phyloP scores from a whole-genome alignment of 2,888 invertebrate genomes.

The Bombyx huttoni region DNA sequence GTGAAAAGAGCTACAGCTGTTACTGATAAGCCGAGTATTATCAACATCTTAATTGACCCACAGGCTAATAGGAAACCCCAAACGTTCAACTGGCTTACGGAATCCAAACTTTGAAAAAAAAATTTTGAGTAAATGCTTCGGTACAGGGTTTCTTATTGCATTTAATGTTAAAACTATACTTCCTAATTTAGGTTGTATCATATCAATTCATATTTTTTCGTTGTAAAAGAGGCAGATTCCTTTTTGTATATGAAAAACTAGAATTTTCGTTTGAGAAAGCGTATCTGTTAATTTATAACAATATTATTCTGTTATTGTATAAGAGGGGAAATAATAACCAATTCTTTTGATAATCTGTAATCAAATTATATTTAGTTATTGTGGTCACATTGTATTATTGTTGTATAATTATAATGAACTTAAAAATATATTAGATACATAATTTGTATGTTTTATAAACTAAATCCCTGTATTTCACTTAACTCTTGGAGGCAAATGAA shows the following conservation, averaged over 20 bases:
- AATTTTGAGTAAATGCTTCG: neutral
- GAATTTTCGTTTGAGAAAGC: neutral
- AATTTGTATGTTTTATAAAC: slow-evolving; percentile 60
- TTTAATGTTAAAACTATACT: neutral
- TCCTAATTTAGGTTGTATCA: slow-evolving; percentile 4
- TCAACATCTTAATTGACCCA: slow-evolving; percentile 92
- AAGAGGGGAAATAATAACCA: neutral
- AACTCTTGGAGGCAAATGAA: slow-evolving; percentile 61
- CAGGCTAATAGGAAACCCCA: slow-evolving; percentile 92
- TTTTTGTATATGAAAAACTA: neutral
- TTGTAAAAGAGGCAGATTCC: neutral
- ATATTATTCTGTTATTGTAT: neutral
- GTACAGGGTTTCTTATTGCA: neutral
- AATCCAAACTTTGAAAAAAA: slow-evolving; percentile 83
- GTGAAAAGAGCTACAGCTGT: slow-evolving; percentile 77
- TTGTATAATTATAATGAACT: slow-evolving; percentile 53
- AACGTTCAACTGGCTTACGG: slow-evolving; percentile 92
- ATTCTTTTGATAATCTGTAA: slow-evolving; percentile 46
- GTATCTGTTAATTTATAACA: no score
- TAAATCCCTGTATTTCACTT: slow-evolving; percentile 70
- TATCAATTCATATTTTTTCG: slow-evolving; percentile 4
- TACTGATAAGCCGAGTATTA: slow-evolving; percentile 84
- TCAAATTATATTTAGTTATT: slow-evolving; percentile 41
- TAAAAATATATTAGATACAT: slow-evolving; percentile 61
- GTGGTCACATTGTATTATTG: slow-evolving; percentile 43